Base-by-base conservation (phyloP, 2,797 vertebrate species). In the Garrulus glandarius region DNA sequence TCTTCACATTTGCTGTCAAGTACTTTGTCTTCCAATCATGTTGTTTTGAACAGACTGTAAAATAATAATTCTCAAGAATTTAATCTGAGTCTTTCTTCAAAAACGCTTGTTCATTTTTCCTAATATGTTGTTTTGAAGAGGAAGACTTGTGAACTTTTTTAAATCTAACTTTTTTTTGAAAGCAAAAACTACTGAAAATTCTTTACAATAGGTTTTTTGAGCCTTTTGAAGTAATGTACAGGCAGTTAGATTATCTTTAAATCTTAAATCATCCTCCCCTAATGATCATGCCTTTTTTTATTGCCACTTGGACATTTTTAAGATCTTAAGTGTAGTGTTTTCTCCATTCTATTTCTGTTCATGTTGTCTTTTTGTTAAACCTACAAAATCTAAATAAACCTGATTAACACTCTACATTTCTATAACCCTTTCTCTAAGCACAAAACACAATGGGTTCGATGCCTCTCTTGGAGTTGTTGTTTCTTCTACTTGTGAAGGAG, bases 1-100 rank as follows among this genome's bases (percentile, higher is more conserved):
- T 94, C 52, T 87, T 59, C 71, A 77, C 56, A 34, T 70, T 94
- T 92, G 41, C 88, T 95, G 84, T 96, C 87, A 80, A 74, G 71
- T 94, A 43, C 75, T 94, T 95, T 94, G 68, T 93, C 93, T 96
- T 80, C 75, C 91, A 95, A 47, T 92, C 88, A 63, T 71, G 37
- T 92, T 93, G 63, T 83, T 96, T 88, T 85, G 81, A 96, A 96
- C 64, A 82, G 64, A 89, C 56, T 77, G 43, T 80, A 91, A 91
- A 95, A 87, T 77, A 92, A 64, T 81, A 67, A 93, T 92, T 96
- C 89, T 88, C 74, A 89, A 85, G 29, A 87, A 95, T 94, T 89
- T 92, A 87, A 91, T 92, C 88, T 87, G 61, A 94, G 24, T 79
- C 69, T 86, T 82, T 79, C 56, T 94, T 92, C 59, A 84, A 59